Evolutionary conservation across 92 coral and sea anemone genomes (phyloP), one percentile per base, ranked within the genome.

Genomic region (Plumapathes pennacea): DNA sequence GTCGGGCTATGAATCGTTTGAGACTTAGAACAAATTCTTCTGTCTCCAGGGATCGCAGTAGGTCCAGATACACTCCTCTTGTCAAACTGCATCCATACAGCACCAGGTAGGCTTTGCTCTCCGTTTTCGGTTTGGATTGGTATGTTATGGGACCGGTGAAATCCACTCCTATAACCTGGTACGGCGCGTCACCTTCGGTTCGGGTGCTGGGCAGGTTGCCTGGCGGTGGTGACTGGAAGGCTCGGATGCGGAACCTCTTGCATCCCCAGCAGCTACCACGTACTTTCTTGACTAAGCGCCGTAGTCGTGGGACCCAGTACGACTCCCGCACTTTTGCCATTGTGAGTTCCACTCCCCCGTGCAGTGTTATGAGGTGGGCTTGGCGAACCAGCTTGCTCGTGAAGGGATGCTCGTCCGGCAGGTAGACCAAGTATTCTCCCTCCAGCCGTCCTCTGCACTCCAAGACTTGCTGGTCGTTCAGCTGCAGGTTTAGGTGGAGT

Each of bases 91-190:
- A 71, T n/a, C 38, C 61, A 15, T 23, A 60, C 41, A 60, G 30
- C n/a, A 24, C 64, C 19, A 72, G 10, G 30, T 62, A 62, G 10
- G 64, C 72, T n/a, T 72, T 72, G 28, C 53, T 50, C 11, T 38
- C 46, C 23, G 50, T 5, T 41, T 64, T 74, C 29, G 32, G 28
- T 47, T 19, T 65, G 0, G 53, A 7, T 11, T 28, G 10, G 44
- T 74, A 64, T 10, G 42, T 11, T 6, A 74, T 64, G 12, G 82
- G 75, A 0, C 62, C 75, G 3, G 54, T 52, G 49, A 65, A 64
- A 32, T 74, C 75, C 12, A 74, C 75, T 2, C 75, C 75, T 32
- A 74, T 31, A 21, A 37, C 82, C 65, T 74, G 66, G 27, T 55
- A 64, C 0, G 68, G 67, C 5, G 66, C 46, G 4, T 65, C 43